A percentile compares a stretch with the other conserved stretches of the same genome.
These are phyloP conservation scores for Apodemia mormo DNA, from an alignment of 2,888 invertebrate genomes.

Conservation along the genomic window DNA sequence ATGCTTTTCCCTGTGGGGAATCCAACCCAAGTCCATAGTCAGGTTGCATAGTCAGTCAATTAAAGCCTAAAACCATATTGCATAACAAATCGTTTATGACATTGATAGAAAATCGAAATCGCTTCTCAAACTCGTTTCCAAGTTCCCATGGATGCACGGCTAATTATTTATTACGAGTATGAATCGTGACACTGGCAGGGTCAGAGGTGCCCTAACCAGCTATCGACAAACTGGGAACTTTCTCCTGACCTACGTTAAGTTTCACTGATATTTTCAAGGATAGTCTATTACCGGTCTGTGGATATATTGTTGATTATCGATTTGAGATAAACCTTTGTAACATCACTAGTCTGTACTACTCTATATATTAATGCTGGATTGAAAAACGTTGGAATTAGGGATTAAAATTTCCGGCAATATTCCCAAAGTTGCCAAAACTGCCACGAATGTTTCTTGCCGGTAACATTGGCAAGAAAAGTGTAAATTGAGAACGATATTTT, in stretches of 20 bases:
- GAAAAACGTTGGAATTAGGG: too few species aligned
- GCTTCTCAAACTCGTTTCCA: too few species aligned
- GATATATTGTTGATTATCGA: neutral
- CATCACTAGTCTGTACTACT: too few species aligned
- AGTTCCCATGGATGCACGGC: neutral
- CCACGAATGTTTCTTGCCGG: too few species aligned
- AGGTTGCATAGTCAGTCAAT: accelerated
- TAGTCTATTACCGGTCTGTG: neutral
- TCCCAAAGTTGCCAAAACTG: too few species aligned
- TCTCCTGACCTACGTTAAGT: slow-evolving; percentile 7
- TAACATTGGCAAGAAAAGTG: too few species aligned
- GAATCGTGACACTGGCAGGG: neutral
- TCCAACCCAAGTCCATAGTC: too few species aligned
- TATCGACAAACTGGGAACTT: slow-evolving; percentile 12
- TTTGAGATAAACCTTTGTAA: neutral
- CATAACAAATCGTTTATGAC: slow-evolving; percentile 36
- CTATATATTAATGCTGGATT: too few species aligned
- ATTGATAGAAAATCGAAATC: neutral
- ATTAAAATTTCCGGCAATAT: too few species aligned
- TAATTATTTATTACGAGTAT: slow-evolving; percentile 4
- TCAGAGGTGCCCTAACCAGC: slow-evolving; percentile 10
- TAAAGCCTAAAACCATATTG: slow-evolving; percentile 18
- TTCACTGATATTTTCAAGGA: slow-evolving; percentile 17
- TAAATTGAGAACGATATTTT: too few species aligned
- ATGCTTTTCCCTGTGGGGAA: too few species aligned